Evolutionary conservation across 1,140 invertebrate genomes (phyloP).

Genomic region (Zaprionus nigranus): DNA sequence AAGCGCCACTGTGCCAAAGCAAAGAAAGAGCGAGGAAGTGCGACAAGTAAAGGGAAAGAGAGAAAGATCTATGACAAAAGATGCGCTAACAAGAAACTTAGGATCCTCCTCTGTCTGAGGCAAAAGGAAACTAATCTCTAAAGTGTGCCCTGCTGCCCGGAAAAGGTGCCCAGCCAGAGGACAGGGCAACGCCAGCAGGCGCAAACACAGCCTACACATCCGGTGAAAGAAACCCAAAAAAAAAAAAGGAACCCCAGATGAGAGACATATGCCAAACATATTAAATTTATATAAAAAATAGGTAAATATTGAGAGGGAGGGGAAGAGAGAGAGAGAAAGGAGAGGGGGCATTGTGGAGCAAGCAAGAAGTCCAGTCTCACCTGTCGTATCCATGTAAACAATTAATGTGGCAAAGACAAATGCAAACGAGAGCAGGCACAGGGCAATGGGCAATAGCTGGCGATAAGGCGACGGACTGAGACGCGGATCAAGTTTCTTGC

Average conservation of each 20-base stretch:
- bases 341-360: neutral
- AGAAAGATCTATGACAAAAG: conserved; percentile 70
- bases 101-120: conserved; percentile 50
- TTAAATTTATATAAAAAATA: conserved; percentile 71
- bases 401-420: conserved; percentile 88
- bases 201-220: conserved; percentile 82
- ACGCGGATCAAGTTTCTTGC: conserved; percentile 82
- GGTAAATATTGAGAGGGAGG: neutral
- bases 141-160: conserved; percentile 69
- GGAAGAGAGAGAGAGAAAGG: neutral
- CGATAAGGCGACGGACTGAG: conserved; percentile 84
- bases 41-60: conserved; percentile 19
- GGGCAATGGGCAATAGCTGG: conserved; percentile 86
- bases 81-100: conserved; percentile 48
- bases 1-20: conserved; percentile 77
- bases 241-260: conserved; percentile 26
- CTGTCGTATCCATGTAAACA: conserved; percentile 89
- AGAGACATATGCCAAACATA: conserved; percentile 76
- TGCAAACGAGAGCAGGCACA: conserved; percentile 88
- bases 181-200: conserved; percentile 33
- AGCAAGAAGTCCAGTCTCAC: conserved; percentile 80
- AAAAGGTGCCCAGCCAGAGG: conserved; percentile 35
- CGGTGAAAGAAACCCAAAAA: conserved; percentile 41
- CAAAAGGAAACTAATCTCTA: conserved; percentile 76
- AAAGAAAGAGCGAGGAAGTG: conserved; percentile 14